These are phyloP conservation scores for Stegastes partitus DNA, from an alignment of 2,113 vertebrate species.

Conservation along the genomic window DNA sequence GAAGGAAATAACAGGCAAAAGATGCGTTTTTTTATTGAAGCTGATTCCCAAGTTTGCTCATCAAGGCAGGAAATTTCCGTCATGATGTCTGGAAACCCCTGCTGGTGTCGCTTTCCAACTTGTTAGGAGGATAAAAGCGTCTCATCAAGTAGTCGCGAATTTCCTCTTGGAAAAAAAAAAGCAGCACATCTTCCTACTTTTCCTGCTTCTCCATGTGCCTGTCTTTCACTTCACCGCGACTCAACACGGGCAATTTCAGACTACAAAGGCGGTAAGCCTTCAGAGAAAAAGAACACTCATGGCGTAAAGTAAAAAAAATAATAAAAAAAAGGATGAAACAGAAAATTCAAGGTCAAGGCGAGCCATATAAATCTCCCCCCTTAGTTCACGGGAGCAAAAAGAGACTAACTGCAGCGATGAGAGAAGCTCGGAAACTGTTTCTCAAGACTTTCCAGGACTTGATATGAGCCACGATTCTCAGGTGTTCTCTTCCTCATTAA, in stretches of 20 bases:
- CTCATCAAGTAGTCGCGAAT: slow-evolving; percentile 22
- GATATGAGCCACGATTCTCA: slow-evolving; percentile 31
- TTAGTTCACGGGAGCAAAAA: slow-evolving; percentile 40
- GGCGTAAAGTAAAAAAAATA: slow-evolving; percentile 38
- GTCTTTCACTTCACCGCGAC: not conserved
- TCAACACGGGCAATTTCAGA: slow-evolving; percentile 60
- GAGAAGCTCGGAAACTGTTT: slow-evolving; percentile 56
- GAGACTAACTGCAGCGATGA: slow-evolving; percentile 46
- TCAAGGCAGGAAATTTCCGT: slow-evolving; percentile 26
- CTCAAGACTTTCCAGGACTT: slow-evolving; percentile 61
- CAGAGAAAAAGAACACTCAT: slow-evolving; percentile 40
- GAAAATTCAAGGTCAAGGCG: slow-evolving; percentile 68
- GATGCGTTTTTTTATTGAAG: slow-evolving; percentile 20
- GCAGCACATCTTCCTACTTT: slow-evolving; percentile 4
- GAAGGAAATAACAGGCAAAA: not conserved
- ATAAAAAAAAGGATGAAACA: slow-evolving; percentile 56
- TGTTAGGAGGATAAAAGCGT: slow-evolving; percentile 38
- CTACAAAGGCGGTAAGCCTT: slow-evolving; percentile 64
- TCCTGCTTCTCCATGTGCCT: not conserved
- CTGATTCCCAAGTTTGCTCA: slow-evolving; percentile 4
- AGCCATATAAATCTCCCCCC: slow-evolving; percentile 58
- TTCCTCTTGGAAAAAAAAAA: slow-evolving; percentile 39
- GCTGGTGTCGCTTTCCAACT: slow-evolving; percentile 21
- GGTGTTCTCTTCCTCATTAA: not conserved
- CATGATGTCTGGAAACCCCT: not conserved